These are phyloP conservation scores for Tortrix viridana DNA, from an alignment of 2,888 invertebrate genomes.

Conservation along the genomic window DNA sequence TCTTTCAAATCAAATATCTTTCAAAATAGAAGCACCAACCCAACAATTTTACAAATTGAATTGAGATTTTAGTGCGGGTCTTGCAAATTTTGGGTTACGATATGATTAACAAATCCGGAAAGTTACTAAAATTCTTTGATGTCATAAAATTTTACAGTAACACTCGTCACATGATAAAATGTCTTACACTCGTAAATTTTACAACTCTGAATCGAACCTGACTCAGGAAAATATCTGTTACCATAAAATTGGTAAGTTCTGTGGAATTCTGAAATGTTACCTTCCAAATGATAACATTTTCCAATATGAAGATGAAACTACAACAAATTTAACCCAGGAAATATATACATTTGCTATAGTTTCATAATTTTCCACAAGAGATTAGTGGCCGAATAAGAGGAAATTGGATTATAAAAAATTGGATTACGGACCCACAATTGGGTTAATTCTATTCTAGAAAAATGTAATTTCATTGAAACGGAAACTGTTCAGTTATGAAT, in stretches of 20 bases:
- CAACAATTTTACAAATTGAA: no score
- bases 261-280: neutral
- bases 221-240: slow-evolving; percentile 10
- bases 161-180: slow-evolving; percentile 31
- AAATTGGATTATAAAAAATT: slow-evolving; percentile 17
- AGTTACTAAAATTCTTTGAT: slow-evolving; percentile 18
- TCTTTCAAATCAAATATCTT: no score
- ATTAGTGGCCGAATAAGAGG: slow-evolving; percentile 8
- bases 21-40: no score
- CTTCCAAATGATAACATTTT: neutral
- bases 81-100: no score
- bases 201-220: slow-evolving; percentile 2
- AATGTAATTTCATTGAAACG: slow-evolving; percentile 5
- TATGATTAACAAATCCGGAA: neutral
- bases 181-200: slow-evolving; percentile 33
- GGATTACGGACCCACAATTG: slow-evolving; percentile 9
- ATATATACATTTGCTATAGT: no score
- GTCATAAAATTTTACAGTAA: slow-evolving; percentile 38
- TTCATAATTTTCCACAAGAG: neutral
- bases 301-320: neutral
- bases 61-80: no score
- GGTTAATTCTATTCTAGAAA: slow-evolving; percentile 11
- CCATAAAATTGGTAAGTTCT: neutral
- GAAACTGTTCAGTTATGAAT: no score
- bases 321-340: slow-evolving; percentile 2